Conservation (phyloP, 2,113 vertebrate species). For the Oreochromis aureus region DNA sequence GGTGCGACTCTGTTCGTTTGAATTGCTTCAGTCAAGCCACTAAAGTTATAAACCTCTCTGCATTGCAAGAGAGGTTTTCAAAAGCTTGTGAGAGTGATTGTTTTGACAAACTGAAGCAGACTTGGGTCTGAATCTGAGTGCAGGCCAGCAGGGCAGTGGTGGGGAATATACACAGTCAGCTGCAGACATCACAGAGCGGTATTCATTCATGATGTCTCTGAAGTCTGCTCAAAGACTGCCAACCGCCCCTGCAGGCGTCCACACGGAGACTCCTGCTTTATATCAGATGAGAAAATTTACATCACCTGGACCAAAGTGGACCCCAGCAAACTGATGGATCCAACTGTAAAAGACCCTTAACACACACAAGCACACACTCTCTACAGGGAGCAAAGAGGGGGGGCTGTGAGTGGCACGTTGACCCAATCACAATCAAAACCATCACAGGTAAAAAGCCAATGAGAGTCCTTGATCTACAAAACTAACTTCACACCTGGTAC, state of each 20-base stretch:
- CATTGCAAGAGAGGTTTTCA: background rate
- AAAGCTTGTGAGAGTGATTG: background rate
- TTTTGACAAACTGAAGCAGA: background rate
- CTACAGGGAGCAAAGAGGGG: background rate
- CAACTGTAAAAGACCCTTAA: background rate
- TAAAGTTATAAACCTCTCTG: background rate
- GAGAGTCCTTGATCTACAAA: background rate
- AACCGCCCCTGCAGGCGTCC: background rate
- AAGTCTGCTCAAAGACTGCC: background rate
- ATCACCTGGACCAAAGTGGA: background rate
- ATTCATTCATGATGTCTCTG: background rate
- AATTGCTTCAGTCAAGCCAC: background rate
- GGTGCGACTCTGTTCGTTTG: background rate
- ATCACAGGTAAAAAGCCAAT: background rate
- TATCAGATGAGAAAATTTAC: background rate
- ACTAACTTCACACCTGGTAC: background rate
- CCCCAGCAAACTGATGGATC: background rate
- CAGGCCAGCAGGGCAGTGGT: too few species aligned
- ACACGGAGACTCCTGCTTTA: background rate
- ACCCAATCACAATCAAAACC: background rate
- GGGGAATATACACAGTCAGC: background rate
- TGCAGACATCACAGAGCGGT: background rate
- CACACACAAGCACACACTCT: background rate
- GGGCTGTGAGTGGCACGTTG: accelerated
- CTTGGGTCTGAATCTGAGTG: background rate